phyloP scores from a whole-genome alignment of 23 tunicate genomes.

The Clavelina lepadiformis region DNA sequence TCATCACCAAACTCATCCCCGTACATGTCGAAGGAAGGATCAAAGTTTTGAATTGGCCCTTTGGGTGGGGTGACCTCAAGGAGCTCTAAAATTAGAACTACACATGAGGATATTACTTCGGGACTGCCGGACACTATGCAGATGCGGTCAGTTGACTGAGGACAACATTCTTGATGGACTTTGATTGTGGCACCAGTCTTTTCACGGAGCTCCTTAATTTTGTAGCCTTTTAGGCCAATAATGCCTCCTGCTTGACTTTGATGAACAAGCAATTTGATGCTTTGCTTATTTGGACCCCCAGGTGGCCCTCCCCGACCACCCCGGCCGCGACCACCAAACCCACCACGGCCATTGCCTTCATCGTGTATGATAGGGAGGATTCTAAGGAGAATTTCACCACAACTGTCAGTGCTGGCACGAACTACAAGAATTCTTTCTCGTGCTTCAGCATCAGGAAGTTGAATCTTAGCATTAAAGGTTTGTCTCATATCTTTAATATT shows the following conservation, averaged over 20 bases:
- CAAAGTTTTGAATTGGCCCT: conserved; percentile 72
- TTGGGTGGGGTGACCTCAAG: conserved; percentile 79
- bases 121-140: conserved; percentile 75
- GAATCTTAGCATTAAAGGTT: conserved; percentile 74
- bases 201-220: conserved; percentile 86
- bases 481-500: conserved; percentile 79
- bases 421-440: conserved; percentile 79
- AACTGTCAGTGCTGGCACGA: conserved; percentile 50
- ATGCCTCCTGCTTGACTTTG: conserved; percentile 91
- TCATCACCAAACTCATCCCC: conserved; percentile 34
- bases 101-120: conserved; percentile 69
- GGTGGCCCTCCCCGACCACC: conserved; percentile 5
- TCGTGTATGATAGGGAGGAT: conserved; percentile 52
- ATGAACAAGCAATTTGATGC: conserved; percentile 72
- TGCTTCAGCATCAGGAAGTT: conserved; percentile 69
- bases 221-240: conserved; percentile 75
- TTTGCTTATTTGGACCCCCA: conserved; percentile 25
- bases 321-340: conserved; percentile 7
- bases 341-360: conserved; percentile 24
- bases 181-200: conserved; percentile 83
- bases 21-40: conserved; percentile 29
- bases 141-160: conserved; percentile 77
- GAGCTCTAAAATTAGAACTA: conserved; percentile 76
- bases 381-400: conserved; percentile 76
- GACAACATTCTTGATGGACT: conserved; percentile 75